Base-by-base conservation (phyloP, 2,888 invertebrate genomes). In the Diploptera punctata region DNA sequence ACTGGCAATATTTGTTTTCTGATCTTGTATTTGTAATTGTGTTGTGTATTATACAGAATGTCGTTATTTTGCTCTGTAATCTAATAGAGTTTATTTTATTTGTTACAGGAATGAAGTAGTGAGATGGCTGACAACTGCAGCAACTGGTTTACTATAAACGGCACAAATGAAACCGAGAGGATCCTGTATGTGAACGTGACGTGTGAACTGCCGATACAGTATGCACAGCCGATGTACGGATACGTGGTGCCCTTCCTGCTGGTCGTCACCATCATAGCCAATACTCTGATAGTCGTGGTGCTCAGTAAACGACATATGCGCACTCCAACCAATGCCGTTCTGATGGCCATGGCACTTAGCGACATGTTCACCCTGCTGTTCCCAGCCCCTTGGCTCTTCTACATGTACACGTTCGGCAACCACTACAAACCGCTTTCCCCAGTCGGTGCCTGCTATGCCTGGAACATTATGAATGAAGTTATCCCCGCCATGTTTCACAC, bases 261-360 rank as follows among this genome's bases (percentile, higher is more conserved):
- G 16, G 87, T 95, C 26, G 88, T 96, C 31, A 97, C 97, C 0
- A 91, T 94, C n/a, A 88, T 96, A 2, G 94, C 95, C 60, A 98
- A 98, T 84, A 92, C 95, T 0, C 85, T 97, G 9, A 95, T 98
- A 76, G 95, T 97, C 16, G 89, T 97, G 43, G 97, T 98, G 0
- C 86, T 98, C 38, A 92, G 94, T 72, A 93, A 95, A 77, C 87
- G 93, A 43, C 95, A 97, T 83, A 97, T 98, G 97, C 83, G 93
- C 31, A 94, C 94, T 0, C 95, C 97, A 0, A 97, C 97, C 4
- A 97, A 97, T 83, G 89, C 92, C n/a, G 93, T 97, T 0, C 87
- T 97, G 2, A 92, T 95, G 89, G 94, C 93, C n/a, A 98, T 98
- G 96, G 97, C 98, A 0, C 87, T 98, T 3, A 95, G 95, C 77